Base-by-base conservation (phyloP, 2,888 invertebrate species). In the Tenodera sinensis region DNA sequence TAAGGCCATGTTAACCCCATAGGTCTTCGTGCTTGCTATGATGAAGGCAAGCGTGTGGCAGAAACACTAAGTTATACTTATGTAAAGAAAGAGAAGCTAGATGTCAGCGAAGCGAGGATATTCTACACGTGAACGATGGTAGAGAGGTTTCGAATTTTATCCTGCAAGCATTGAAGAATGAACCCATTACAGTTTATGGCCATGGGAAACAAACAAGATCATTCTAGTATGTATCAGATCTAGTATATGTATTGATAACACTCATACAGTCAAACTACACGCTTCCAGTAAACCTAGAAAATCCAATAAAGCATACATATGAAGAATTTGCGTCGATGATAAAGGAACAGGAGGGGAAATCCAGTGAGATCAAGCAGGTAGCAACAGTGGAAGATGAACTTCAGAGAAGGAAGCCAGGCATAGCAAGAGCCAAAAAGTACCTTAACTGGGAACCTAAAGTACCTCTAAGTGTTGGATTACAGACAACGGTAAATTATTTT, bases 1-100 rank as follows among this genome's bases (percentile, higher is more conserved):
- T 99, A 99, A 99, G 99, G 99, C 0, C 98, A 99, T 93, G 99
- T 99, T 0, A 99, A 99, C 95, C 99, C 99, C 12, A 99, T 99
- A 92, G 98, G 98, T 2, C 98, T 98, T 0, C 94, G 99, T 89
- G 98, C 99, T 0, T 99, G 99, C 93, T 99, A 99, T 92, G 99
- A 99, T 93, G 99, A 99, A 94, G 99, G 99, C n/a, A 99, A 99
- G 94, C 95, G 99, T 88, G 98, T 99, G 0, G 97, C 99, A 0
- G 99, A 99, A 93, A 98, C 99, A 0, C 94, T 99, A 89, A 96
- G 97, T 91, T 99, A 99, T 93, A 98, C 99, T 0, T 99, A 99
- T 93, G 97, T 98, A 27, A 98, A 99, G 92, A 99, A 99, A 95
- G 99, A 99, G 93, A 97, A 97, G 87, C 97, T 99, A 42, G 95